Base-by-base conservation (phyloP, 2,113 vertebrate species). In the Ptilorrhoa leucosticta region DNA sequence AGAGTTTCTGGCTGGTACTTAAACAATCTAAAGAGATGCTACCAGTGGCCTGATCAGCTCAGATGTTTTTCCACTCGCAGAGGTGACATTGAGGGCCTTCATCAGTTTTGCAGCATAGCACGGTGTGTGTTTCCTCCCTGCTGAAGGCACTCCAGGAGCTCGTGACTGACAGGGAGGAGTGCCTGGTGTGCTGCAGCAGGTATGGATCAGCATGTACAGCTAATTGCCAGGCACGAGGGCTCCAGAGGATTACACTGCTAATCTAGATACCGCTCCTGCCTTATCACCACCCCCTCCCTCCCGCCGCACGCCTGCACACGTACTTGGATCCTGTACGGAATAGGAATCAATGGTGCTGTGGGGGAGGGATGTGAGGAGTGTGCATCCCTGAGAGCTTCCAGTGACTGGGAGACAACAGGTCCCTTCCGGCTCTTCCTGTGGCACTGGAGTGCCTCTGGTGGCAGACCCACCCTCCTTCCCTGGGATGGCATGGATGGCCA, bases 181-280 rank as follows among this genome's bases (percentile, higher is more conserved):
- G 85, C 33, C 64, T 94, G 87, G n/a, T 75, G 64, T 91, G 71
- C 83, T 89, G 76, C 83, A 86, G 85, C 79, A 93, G 60, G 72
- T 96, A 90, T 42, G 80, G 93, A 87, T 94, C 16, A 3, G 60
- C 68, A 10, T 40, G 72, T 60, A 4, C 60, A 79, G 85, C 93
- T 96, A 93, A 96, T 95, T 95, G 86, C 79, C 57, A 82, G 64
- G 71, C 86, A 77, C 22, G 4, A 87, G 82, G 63, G 44, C 69
- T 88, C 65, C 58, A 75, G 90, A 83, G 83, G 90, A 93, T 96
- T 92, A 89, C 79, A 64, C 35, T 90, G 71, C 83, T 92, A 71
- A 94, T 94, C 85, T 90, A 61, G 68, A 7, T 70, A 78, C 21
- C 7, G 40, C 63, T 77, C 48, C 76, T 89, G 27, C 63, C 58